Base-by-base conservation (phyloP, 2,888 invertebrate genomes). In the Lacanobia oleracea region DNA sequence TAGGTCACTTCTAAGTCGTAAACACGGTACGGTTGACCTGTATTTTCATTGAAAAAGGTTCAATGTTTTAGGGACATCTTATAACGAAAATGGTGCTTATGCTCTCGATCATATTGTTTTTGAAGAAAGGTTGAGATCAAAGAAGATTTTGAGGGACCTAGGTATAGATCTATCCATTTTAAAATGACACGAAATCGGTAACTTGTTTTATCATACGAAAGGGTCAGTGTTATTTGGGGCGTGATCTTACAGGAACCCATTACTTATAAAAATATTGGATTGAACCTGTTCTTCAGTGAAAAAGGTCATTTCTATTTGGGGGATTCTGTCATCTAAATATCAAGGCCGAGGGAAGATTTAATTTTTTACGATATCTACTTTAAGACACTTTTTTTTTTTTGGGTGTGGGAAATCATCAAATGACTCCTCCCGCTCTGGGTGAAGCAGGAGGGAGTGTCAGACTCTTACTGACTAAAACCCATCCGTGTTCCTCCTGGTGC, bases 31-130 rank as follows among this genome's bases (percentile, higher is more conserved):
- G 78, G 62, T 33, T 59, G 57, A 59, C 57, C 53, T n/a, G 33
- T 16, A 77, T 77, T 50, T 62, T 33, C 2, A 50, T 56, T 56
- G 7, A 7, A 48, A 37, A 60, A 62, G 54, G 62, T 33, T 62
- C 48, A 57, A 5, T 43, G 40, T 23, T 45, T 43, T 45, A n/a
- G 3, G 68, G 18, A 7, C 51, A 16, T 40, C 37, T 64, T 64
- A 63, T 4, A 37, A 33, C n/a, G 57, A n/a, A 67, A 23, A 64
- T 56, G 2, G 12, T 54, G 18, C 14, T 21, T 23, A 54, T 43
- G 16, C 0, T 27, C 8, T n/a, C 27, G 0, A 14, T n/a, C n/a
- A 59, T 27, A 40, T 57, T 59, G 7, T 43, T 63, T 50, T 3
- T 21, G 21, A 50, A 33, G 9, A n/a, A 43, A 23, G 33, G 37